Evolutionary conservation across 1,140 invertebrate genomes (phyloP).

Genomic region (Drosophila quadrilineata): DNA sequence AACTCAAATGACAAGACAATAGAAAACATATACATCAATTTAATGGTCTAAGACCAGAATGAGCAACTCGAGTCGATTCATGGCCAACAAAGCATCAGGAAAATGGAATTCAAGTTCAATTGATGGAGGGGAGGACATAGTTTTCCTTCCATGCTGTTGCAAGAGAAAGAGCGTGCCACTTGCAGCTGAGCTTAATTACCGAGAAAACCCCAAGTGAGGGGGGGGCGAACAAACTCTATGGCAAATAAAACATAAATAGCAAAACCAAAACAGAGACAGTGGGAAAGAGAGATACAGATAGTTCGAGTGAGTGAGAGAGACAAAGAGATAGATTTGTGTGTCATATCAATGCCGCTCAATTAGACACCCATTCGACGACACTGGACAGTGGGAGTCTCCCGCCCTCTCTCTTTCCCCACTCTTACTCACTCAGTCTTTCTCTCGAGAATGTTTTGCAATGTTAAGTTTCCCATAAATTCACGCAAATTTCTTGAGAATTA

Average conservation of each 20-base stretch:
- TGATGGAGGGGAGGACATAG: no score
- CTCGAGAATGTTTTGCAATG: slow-evolving; percentile 9
- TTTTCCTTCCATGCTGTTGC: no score
- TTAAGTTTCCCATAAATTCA: slow-evolving; percentile 51
- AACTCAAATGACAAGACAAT: no score
- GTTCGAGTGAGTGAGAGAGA: no score
- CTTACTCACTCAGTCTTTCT: neutral
- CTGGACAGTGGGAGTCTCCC: neutral
- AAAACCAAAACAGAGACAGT: neutral
- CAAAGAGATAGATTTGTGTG: no score
- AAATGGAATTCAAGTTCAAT: no score
- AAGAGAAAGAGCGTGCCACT: no score
- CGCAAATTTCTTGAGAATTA: slow-evolving; percentile 61
- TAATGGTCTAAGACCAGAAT: no score
- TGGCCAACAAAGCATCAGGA: no score
- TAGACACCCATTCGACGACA: slow-evolving; percentile 33
- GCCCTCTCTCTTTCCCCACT: neutral
- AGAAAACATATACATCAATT: no score
- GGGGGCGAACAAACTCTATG: slow-evolving; percentile 1
- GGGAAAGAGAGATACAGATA: neutral
- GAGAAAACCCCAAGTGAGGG: slow-evolving; percentile 12
- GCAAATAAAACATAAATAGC: neutral
- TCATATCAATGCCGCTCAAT: slow-evolving; percentile 52
- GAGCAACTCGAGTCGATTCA: no score
- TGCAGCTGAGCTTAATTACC: slow-evolving; percentile 31